Conservation (phyloP, 92 coral and sea anemone species). For the Pocillopora meandrina region DNA sequence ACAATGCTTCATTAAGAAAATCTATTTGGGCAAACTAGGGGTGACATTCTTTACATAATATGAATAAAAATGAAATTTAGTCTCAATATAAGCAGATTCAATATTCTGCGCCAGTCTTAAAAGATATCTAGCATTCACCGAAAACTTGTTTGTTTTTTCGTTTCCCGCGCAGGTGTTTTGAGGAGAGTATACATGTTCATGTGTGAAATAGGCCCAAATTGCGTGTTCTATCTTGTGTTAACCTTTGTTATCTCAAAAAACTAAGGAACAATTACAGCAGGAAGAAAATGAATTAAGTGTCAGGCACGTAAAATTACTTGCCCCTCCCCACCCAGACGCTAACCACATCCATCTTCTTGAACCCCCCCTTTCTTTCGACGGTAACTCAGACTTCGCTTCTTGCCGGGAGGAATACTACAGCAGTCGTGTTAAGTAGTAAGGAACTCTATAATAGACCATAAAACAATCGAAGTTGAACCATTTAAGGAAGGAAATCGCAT, state of each 20-base stretch:
- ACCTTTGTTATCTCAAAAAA: too few relatives aligned
- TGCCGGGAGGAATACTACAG: not conserved
- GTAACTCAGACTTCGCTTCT: not conserved
- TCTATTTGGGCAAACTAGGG: not conserved
- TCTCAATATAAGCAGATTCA: not conserved
- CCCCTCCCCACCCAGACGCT: constrained; percentile 15
- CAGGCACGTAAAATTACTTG: not conserved
- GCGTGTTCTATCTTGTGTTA: too few relatives aligned
- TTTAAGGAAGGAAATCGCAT: not conserved
- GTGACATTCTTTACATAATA: not conserved
- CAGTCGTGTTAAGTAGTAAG: not conserved
- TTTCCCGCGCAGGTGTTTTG: too few relatives aligned
- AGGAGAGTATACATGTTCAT: too few relatives aligned
- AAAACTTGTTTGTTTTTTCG: too few relatives aligned
- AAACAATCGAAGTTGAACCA: not conserved
- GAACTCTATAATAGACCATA: not conserved
- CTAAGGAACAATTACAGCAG: not conserved
- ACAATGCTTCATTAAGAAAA: constrained; percentile 6
- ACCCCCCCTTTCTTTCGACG: not conserved
- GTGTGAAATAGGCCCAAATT: too few relatives aligned
- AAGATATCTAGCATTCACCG: too few relatives aligned
- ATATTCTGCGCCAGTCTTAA: not conserved
- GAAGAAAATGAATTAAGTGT: not conserved
- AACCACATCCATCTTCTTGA: too few relatives aligned
- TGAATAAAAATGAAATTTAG: not conserved